phyloP scores from a whole-genome alignment of 2,797 vertebrate species.

The Rhincodon typus region DNA sequence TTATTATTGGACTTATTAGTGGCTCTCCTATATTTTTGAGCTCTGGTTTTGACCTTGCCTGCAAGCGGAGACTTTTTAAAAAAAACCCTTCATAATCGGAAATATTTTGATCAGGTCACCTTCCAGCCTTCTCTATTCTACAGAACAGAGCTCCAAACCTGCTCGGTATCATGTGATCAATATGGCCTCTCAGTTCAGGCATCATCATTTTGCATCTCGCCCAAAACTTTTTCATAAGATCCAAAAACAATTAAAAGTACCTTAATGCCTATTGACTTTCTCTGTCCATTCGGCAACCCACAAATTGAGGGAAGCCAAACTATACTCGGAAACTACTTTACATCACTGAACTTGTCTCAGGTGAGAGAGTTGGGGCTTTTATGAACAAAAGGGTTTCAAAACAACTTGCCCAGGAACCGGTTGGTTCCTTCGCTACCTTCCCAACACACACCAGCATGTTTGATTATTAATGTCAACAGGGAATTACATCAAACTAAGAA shows the following conservation, averaged over 20 bases:
- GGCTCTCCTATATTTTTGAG: not conserved
- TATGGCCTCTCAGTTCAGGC: not conserved
- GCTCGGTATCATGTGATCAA: not conserved
- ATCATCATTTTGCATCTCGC: not conserved
- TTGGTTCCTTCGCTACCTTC: not conserved
- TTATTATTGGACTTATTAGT: not conserved
- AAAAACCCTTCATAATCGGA: not conserved
- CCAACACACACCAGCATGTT: not conserved
- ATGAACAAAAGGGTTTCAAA: not conserved
- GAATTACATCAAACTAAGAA: not conserved
- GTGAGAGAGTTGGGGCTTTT: not conserved
- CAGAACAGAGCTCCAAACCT: not conserved
- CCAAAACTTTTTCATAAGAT: not conserved
- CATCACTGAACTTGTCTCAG: not conserved
- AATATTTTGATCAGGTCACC: not conserved
- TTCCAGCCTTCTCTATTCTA: not conserved
- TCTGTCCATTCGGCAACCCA: not conserved
- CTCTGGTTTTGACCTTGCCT: not conserved
- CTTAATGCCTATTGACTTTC: not conserved
- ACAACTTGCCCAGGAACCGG: not conserved
- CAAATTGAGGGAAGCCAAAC: not conserved
- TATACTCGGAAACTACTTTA: not conserved
- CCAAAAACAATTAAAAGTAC: not conserved
- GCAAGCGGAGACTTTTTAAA: not conserved
- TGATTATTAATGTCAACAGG: not conserved